Conservation (phyloP, 2,888 invertebrate species). For the Actias luna region DNA sequence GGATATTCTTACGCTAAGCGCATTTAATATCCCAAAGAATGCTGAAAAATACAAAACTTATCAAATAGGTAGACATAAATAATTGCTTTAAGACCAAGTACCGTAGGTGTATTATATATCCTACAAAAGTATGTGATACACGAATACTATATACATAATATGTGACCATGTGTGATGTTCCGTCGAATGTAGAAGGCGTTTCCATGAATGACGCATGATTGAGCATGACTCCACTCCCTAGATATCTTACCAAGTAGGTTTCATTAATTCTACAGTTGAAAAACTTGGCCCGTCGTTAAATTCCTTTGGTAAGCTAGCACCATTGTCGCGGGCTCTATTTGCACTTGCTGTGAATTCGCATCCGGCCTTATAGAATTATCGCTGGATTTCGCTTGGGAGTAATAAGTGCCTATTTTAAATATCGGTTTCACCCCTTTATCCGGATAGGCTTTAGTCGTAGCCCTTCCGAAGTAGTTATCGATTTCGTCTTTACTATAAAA, state of each 20-base stretch:
- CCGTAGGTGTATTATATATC: not conserved
- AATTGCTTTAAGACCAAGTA: not conserved
- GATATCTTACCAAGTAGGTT: conserved; percentile 65
- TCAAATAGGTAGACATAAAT: not conserved
- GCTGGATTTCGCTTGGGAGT: conserved; percentile 68
- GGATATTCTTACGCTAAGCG: not conserved
- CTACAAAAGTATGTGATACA: conserved; percentile 4
- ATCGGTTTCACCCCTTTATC: conserved; percentile 64
- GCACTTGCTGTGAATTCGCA: conserved; percentile 74
- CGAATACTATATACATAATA: conserved; percentile 12
- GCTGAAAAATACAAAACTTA: not conserved
- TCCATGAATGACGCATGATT: conserved; percentile 18
- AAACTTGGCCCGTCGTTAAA: conserved; percentile 57
- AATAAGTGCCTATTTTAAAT: conserved; percentile 74
- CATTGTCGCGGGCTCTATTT: conserved; percentile 72
- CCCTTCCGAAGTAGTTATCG: conserved; percentile 59
- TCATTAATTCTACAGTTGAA: conserved; percentile 51
- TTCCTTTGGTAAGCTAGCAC: conserved; percentile 69
- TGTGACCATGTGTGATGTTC: conserved; percentile 9
- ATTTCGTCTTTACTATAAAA: conserved; percentile 67
- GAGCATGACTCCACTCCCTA: conserved; percentile 49
- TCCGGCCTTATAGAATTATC: conserved; percentile 76
- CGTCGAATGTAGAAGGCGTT: conserved; percentile 7
- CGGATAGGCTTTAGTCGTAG: conserved; percentile 79
- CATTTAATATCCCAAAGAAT: not conserved